These are phyloP conservation scores for Ditylenchus dipsaci DNA, from an alignment of 1,140 invertebrate species.

Conservation along the genomic window DNA sequence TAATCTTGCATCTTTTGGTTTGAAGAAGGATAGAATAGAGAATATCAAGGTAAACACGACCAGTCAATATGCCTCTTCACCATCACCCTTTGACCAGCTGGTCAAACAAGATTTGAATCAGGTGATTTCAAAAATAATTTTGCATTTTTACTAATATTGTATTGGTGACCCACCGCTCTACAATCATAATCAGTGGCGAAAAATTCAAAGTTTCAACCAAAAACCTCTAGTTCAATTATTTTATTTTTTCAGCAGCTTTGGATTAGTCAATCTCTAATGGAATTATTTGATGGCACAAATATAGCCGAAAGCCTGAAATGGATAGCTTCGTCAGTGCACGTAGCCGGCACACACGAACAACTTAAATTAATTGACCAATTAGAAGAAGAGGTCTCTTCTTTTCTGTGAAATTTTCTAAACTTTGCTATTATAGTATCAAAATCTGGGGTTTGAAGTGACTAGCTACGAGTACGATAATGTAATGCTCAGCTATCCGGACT, in stretches of 20 bases:
- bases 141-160: too few species aligned
- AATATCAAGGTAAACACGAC: too few species aligned
- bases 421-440: slow-evolving; percentile 23
- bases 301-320: slow-evolving; percentile 43
- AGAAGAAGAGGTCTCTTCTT: slow-evolving; percentile 27
- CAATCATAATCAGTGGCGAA: too few species aligned
- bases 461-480: slow-evolving; percentile 42
- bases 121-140: too few species aligned
- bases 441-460: slow-evolving; percentile 40
- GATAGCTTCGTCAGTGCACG: slow-evolving; percentile 36
- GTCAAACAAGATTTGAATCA: too few species aligned
- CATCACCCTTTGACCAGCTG: too few species aligned
- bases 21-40: too few species aligned
- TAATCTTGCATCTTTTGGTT: too few species aligned
- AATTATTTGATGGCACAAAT: slow-evolving; percentile 23
- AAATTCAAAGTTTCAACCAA: too few species aligned
- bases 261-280: slow-evolving; percentile 24
- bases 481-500: slow-evolving; percentile 43
- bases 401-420: background rate
- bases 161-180: too few species aligned
- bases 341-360: slow-evolving; percentile 49
- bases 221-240: background rate
- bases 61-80: too few species aligned
- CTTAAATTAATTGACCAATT: slow-evolving; percentile 40
- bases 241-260: slow-evolving; percentile 26